Conservation (phyloP, 2,797 vertebrate genomes). For the Loriculus beryllinus region DNA sequence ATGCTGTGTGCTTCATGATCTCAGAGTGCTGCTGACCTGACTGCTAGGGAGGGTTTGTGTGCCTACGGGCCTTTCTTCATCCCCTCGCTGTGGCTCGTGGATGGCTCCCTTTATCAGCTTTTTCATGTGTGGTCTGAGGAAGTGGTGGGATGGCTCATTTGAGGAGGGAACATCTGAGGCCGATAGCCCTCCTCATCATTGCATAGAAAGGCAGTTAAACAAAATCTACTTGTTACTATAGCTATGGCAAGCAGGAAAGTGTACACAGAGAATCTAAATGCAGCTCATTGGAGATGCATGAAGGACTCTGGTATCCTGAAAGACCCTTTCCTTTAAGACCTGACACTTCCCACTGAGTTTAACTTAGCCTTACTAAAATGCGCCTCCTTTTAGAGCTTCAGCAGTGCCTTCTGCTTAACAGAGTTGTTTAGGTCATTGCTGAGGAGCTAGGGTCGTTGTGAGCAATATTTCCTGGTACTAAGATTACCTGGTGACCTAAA, state of each 20-base stretch:
- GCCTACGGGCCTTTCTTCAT: not conserved
- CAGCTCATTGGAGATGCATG: not conserved
- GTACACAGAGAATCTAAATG: not conserved
- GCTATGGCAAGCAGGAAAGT: not conserved
- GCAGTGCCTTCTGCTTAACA: not conserved
- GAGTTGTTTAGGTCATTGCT: not conserved
- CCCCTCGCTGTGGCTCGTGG: rapidly evolving
- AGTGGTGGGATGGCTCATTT: not conserved
- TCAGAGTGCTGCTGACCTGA: not conserved
- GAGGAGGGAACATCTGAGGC: not conserved
- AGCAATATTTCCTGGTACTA: not conserved
- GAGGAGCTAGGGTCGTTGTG: not conserved
- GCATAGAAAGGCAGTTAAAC: not conserved
- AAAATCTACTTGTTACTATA: not conserved
- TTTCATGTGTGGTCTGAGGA: not conserved
- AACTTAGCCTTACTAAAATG: not conserved
- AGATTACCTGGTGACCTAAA: not conserved
- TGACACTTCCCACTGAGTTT: not conserved
- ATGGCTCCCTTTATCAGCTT: not conserved
- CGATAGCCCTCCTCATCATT: rapidly evolving
- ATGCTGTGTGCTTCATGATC: not conserved
- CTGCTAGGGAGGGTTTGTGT: not conserved
- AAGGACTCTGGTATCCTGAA: not conserved
- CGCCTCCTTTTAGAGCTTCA: not conserved
- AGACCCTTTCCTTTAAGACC: not conserved